phyloP scores from a whole-genome alignment of 1,140 invertebrate species.

The Marisa cornuarietis region DNA sequence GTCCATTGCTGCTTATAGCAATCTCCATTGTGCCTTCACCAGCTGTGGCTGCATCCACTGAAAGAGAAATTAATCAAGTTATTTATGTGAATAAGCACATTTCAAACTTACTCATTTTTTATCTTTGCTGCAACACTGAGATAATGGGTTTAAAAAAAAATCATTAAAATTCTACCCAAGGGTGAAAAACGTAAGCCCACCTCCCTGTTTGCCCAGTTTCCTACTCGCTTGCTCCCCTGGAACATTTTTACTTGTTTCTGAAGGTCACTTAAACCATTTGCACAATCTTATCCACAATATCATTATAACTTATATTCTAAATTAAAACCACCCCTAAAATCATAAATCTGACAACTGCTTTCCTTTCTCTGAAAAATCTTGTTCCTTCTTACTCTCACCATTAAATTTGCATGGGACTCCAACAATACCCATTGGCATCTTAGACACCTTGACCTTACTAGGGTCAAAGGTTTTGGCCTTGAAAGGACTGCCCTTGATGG shows the following conservation, averaged over 20 bases:
- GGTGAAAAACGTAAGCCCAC: too few species aligned
- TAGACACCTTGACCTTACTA: constrained; percentile 88
- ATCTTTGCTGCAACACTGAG: neutral
- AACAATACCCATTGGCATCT: constrained; percentile 85
- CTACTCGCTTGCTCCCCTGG: too few species aligned
- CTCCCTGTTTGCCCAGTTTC: too few species aligned
- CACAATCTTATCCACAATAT: neutral
- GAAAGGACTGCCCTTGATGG: constrained; percentile 91
- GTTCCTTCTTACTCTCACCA: constrained; percentile 77
- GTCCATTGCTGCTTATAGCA: constrained; percentile 88
- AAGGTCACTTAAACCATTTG: too few species aligned
- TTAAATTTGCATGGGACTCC: constrained; percentile 92
- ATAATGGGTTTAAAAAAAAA: too few species aligned
- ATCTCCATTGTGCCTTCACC: constrained; percentile 99
- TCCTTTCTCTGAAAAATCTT: neutral
- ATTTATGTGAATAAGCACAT: neutral
- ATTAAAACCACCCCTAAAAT: neutral
- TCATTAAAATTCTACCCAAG: too few species aligned
- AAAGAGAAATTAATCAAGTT: constrained; percentile 68
- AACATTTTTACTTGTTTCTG: too few species aligned
- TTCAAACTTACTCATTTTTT: neutral
- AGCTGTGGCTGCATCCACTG: constrained; percentile 94
- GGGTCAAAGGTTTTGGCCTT: constrained; percentile 90
- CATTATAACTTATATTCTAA: neutral
- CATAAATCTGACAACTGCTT: neutral